Conservation (phyloP, 2,888 invertebrate genomes). For the Acleris literana region DNA sequence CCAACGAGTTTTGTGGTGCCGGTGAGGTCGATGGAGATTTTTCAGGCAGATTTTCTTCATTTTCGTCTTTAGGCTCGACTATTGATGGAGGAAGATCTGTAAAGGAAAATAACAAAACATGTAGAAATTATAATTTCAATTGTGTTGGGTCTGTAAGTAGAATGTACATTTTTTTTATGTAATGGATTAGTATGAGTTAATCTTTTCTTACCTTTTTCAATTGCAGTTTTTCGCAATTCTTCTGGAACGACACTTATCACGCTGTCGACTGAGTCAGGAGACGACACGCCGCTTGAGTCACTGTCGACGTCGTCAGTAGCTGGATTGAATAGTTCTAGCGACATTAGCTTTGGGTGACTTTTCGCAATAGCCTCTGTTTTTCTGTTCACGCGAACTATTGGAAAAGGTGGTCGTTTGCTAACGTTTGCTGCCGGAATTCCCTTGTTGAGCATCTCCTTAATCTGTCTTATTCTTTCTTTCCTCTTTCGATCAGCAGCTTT, state of each 20-base stretch:
- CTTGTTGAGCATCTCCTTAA: slow-evolving; percentile 87
- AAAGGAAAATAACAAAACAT: slow-evolving; percentile 43
- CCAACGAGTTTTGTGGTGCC: slow-evolving; percentile 79
- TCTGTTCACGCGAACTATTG: slow-evolving; percentile 87
- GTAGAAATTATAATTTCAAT: not conserved
- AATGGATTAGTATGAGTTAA: too few relatives aligned
- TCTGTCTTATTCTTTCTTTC: slow-evolving; percentile 86
- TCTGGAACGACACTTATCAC: slow-evolving; percentile 91
- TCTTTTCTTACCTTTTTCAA: slow-evolving; percentile 69
- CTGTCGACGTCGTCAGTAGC: slow-evolving; percentile 96
- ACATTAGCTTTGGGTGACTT: slow-evolving; percentile 89
- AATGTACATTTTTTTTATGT: too few relatives aligned
- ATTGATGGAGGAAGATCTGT: slow-evolving; percentile 56
- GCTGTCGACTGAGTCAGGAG: slow-evolving; percentile 93
- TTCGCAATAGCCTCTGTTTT: slow-evolving; percentile 86
- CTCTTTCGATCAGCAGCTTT: slow-evolving; percentile 81
- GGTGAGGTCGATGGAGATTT: slow-evolving; percentile 58
- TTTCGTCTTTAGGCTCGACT: slow-evolving; percentile 54
- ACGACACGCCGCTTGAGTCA: slow-evolving; percentile 93
- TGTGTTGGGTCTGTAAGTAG: too few relatives aligned
- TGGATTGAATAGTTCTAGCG: slow-evolving; percentile 93
- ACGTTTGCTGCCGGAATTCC: slow-evolving; percentile 85
- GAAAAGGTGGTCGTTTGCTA: slow-evolving; percentile 82
- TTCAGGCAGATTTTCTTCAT: slow-evolving; percentile 48
- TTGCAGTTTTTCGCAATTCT: slow-evolving; percentile 76